Percentiles rank a stretch among this genome's conserved stretches.
phyloP scores from a whole-genome alignment of 2,113 vertebrate genomes.

The Phalacrocorax brasilianus region DNA sequence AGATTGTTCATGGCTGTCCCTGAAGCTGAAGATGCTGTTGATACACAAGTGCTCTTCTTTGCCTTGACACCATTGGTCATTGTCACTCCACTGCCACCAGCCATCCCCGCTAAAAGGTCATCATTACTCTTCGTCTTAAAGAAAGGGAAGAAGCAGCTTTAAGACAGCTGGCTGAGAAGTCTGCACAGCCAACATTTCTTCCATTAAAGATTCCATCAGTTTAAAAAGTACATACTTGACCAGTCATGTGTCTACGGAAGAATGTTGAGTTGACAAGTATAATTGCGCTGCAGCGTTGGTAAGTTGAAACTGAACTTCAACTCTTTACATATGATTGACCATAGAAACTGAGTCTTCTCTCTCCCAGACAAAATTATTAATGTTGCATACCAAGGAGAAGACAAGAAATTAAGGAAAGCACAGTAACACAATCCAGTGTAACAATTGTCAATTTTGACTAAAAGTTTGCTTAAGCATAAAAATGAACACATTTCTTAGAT shows the following conservation, averaged over 20 bases:
- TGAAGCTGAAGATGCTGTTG: conserved; percentile 61
- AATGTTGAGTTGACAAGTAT: not conserved
- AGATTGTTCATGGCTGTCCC: conserved; percentile 67
- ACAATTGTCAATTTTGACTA: not conserved
- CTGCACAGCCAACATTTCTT: not conserved
- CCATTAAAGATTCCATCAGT: not conserved
- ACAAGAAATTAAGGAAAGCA: not conserved
- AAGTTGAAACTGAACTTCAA: not conserved
- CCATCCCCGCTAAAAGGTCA: conserved; percentile 89
- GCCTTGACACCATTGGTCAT: conserved; percentile 84
- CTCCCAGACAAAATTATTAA: not conserved
- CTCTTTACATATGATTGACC: not conserved
- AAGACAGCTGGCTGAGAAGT: not conserved
- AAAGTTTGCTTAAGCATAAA: not conserved
- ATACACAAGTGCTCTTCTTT: conserved; percentile 75
- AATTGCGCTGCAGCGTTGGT: not conserved
- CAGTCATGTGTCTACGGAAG: not conserved
- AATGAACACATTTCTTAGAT: not conserved
- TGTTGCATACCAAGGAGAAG: not conserved
- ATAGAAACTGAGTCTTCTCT: not conserved
- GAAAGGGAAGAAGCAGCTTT: not conserved
- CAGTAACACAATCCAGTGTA: not conserved
- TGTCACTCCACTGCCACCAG: conserved; percentile 81
- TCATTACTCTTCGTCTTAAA: conserved; percentile 92
- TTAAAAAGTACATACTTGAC: not conserved